Conservation (phyloP, 1,140 invertebrate species). For the Zaprionus lachaisei region DNA sequence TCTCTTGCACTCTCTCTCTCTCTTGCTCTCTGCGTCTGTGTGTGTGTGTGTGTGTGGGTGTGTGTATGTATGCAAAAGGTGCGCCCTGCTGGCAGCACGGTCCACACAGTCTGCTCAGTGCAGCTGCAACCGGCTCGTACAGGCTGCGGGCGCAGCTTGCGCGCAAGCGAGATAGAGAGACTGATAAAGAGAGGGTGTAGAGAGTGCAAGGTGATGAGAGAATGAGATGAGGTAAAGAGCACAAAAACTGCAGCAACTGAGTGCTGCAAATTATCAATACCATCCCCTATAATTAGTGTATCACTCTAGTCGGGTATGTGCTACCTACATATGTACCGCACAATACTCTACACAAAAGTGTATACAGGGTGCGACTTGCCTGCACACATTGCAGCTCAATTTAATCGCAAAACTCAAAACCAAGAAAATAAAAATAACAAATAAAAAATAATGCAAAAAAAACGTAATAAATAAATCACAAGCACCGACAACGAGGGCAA, state of each 20-base stretch:
- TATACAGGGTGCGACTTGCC: conserved; percentile 30
- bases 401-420: conserved; percentile 16
- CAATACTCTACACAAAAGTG: neutral
- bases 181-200: neutral
- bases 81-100: neutral
- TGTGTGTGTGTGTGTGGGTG: no score
- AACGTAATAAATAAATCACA: conserved; percentile 19
- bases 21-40: neutral
- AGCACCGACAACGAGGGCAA: neutral
- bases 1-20: conserved; percentile 3
- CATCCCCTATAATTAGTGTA: neutral
- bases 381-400: neutral
- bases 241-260: neutral
- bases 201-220: neutral
- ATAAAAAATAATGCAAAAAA: conserved; percentile 21
- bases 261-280: neutral
- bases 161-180: neutral
- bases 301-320: neutral
- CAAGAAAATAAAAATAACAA: conserved; percentile 18
- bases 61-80: neutral
- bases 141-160: neutral
- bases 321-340: no score
- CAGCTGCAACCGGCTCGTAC: neutral
- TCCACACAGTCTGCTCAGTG: neutral
- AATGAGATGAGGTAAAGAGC: neutral